These are phyloP conservation scores for Pogonocherus hispidulus DNA, from an alignment of 2,888 invertebrate species.

Conservation along the genomic window DNA sequence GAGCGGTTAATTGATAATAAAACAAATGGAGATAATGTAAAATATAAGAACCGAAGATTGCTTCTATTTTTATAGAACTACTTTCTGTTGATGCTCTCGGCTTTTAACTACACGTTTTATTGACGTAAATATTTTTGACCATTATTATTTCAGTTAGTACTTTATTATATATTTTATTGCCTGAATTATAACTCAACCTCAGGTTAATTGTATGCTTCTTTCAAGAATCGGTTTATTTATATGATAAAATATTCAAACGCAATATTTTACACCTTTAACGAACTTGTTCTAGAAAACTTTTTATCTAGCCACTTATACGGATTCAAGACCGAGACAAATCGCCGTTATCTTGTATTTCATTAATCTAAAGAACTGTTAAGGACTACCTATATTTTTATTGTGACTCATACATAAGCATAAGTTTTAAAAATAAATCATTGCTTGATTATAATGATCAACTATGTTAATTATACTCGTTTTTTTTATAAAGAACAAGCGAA, in stretches of 20 bases:
- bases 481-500: too few relatives aligned
- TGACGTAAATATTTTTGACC: constrained; percentile 13
- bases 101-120: constrained; percentile 15
- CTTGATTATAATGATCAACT: neutral
- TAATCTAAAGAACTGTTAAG: neutral
- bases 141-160: neutral
- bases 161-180: constrained; percentile 12
- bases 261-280: constrained; percentile 6
- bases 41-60: constrained; percentile 14
- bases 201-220: neutral
- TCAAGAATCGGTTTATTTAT: neutral
- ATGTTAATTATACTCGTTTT: neutral
- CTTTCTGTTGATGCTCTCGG: neutral
- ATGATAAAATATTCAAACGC: constrained; percentile 6
- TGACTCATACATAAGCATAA: too few relatives aligned
- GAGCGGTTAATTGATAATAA: constrained; percentile 28
- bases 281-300: constrained; percentile 1
- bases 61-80: constrained; percentile 12
- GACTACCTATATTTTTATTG: neutral
- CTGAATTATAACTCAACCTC: constrained; percentile 1
- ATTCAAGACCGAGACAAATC: neutral
- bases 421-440: too few relatives aligned
- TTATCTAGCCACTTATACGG: neutral
- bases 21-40: constrained; percentile 28
- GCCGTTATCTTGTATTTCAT: constrained; percentile 4